Base-by-base conservation (phyloP, 2,888 invertebrate genomes). In the Melitaea athalia region DNA sequence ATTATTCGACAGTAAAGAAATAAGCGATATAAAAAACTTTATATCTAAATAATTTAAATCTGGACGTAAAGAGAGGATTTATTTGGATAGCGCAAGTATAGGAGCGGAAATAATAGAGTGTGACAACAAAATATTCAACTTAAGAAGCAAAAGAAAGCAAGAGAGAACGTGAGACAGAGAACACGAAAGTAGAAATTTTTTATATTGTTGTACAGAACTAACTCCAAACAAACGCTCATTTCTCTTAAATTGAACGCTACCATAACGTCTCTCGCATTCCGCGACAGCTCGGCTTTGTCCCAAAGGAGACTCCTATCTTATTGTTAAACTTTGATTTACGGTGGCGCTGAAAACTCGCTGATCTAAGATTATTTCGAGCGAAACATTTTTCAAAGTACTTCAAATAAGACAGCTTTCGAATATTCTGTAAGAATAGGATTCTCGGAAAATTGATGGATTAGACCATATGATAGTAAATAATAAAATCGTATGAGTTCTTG, bases 281-380 rank as follows among this genome's bases (percentile, higher is more conserved):
- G 75, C 76, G 80, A 80, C 83, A 79, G 79, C 74, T 73, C 72
- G 77, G 72, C 83, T 81, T 83, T 83, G 82, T 85, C 79, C 81
- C 77, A 67, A 74, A 73, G 79, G 78, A 78, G 81, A 79, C 78
- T 81, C 80, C 81, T 77, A 83, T 84, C 83, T 81, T 81, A 86
- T 86, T 86, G 85, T 86, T 82, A 77, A 79, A 82, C 80, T 82
- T 82, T 86, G 86, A 73, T 76, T 75, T 74, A 74, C 73, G 72
- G 69, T 64, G 66, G 50, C 66, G 66, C 66, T 67, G 75, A 68
- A 72, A 76, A 75, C 72, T 72, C 68, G 50, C 67, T 69, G 69
- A 71, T 69, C 70, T 67, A 65, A 72, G 70, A 72, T 74, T 71
- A 71, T 74, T 67, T 70, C 61, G 60, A 52, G 57, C 60, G 68